These are phyloP conservation scores for Sesia apiformis DNA, from an alignment of 2,888 invertebrate genomes.

Conservation along the genomic window DNA sequence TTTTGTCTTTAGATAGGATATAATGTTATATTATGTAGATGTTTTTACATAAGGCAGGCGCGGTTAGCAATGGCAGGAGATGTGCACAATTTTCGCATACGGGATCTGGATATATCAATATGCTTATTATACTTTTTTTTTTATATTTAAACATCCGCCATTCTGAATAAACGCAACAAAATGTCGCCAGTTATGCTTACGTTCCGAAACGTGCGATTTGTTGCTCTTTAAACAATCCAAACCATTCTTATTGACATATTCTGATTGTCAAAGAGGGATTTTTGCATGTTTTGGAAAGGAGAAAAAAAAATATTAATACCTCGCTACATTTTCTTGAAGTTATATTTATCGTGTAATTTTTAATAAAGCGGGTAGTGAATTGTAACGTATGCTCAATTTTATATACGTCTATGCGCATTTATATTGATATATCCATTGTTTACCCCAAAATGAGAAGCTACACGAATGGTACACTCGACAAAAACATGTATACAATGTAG, in stretches of 20 bases:
- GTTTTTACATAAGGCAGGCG: slow-evolving; percentile 50
- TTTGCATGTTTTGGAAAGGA: no score
- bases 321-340: no score
- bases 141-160: no score
- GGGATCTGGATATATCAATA: slow-evolving; percentile 18
- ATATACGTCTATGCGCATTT: slow-evolving; percentile 1
- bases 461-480: neutral
- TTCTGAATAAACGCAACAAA: no score
- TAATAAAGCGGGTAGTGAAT: no score
- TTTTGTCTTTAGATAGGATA: slow-evolving; percentile 64
- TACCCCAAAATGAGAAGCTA: slow-evolving; percentile 4
- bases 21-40: slow-evolving; percentile 37
- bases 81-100: slow-evolving; percentile 9
- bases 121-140: slow-evolving; percentile 13
- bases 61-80: slow-evolving; percentile 15
- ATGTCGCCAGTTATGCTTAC: no score
- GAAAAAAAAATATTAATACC: no score
- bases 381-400: slow-evolving; percentile 24
- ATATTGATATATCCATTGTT: slow-evolving; percentile 11
- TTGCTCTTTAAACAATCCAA: no score
- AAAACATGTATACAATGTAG: neutral
- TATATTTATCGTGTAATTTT: no score
- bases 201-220: no score
- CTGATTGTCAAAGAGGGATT: no score
- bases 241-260: no score